Conservation (phyloP, 1,140 invertebrate genomes). For the Apocrypta bakeri region DNA sequence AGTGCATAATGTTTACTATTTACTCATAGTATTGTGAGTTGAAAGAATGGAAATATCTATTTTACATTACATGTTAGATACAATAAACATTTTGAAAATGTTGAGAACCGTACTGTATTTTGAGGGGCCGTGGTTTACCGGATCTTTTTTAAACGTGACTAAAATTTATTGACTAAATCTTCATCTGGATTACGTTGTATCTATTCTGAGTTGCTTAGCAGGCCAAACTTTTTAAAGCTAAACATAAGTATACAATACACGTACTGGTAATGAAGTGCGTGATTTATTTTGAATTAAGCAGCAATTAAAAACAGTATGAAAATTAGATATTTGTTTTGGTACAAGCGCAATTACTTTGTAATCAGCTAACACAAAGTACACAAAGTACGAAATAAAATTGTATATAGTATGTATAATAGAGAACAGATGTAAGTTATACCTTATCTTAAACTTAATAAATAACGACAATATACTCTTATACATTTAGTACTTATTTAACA, state of each 20-base stretch:
- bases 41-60: slow-evolving; percentile 48
- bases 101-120: slow-evolving; percentile 19
- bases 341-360: slow-evolving; percentile 17
- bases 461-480: slow-evolving; percentile 66
- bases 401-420: slow-evolving; percentile 70
- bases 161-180: neutral
- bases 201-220: neutral
- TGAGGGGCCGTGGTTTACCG: neutral
- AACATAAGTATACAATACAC: neutral
- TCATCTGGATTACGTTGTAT: neutral
- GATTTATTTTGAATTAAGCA: neutral
- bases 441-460: slow-evolving; percentile 70
- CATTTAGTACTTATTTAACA: slow-evolving; percentile 12
- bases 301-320: slow-evolving; percentile 1
- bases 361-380: neutral
- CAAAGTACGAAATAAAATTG: slow-evolving; percentile 48
- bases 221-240: neutral
- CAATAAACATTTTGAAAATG: slow-evolving; percentile 44
- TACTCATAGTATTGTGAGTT: slow-evolving; percentile 31
- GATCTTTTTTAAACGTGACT: neutral
- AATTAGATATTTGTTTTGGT: neutral
- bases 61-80: slow-evolving; percentile 47
- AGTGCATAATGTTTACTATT: slow-evolving; percentile 39
- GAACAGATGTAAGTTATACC: slow-evolving; percentile 66
- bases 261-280: neutral